Evolutionary conservation across 1,140 invertebrate species (phyloP), one percentile per base, ranked within the genome.

Genomic region (Onthophagus taurus): DNA sequence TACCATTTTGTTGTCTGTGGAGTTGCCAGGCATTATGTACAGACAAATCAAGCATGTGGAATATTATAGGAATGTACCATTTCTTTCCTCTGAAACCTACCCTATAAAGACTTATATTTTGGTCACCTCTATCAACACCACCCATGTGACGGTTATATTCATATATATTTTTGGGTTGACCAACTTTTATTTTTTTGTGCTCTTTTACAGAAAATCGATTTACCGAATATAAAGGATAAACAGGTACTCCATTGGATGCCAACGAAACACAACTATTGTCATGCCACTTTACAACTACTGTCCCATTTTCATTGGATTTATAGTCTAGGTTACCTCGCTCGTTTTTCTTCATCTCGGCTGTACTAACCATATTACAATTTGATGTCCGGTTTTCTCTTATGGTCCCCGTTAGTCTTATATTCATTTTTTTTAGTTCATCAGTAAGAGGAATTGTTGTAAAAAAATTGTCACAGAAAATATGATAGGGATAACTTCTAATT

Each of bases 311-410:
- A 50, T 53, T 52, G 42, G 53, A 54, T 46, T 48, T 51, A 47
- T 56, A 53, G 49, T 60, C 53, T 52, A 47, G 53, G 50, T 53
- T n/a, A 37, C 49, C 55, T 33, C 54, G 49, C 44, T 45, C 39
- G 42, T 50, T 49, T 45, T 59, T 55, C 48, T 54, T 56, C 52
- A 58, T 56, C n/a, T n/a, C n/a, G n/a, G 47, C 51, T 44, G 47
- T 49, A 37, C 47, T 35, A 26, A 45, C 52, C 34, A 57, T 48
- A 36, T 51, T 55, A 48, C 56, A 59, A 47, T 55, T 57, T 39
- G 50, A 53, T 44, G 50, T 57, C 31, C 51, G 41, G 50, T 52
- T 49, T 20, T 59, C 52, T 33, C 52, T 43, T 44, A 59, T 38
- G 19, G 57, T 56, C 33, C 50, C 56, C 31, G 55, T 49, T 14